These are phyloP conservation scores for Lepidurus apus DNA, from an alignment of 1,140 invertebrate species.

Conservation along the genomic window DNA sequence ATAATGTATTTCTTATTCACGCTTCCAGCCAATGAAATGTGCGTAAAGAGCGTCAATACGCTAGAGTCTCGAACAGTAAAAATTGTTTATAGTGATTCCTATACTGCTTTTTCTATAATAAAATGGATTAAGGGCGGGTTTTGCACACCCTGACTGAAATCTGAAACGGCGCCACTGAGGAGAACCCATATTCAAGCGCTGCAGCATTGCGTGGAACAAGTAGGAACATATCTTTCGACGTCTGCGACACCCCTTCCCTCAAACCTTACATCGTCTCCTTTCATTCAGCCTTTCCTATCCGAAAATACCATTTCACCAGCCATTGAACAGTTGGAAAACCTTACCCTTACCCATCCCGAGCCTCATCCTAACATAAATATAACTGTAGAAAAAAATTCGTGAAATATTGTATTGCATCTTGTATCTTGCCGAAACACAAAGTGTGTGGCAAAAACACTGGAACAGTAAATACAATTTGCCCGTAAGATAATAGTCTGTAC, in stretches of 20 bases:
- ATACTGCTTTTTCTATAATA: too few species aligned
- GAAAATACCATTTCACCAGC: neutral
- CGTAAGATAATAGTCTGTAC: too few species aligned
- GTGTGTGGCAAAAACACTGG: neutral
- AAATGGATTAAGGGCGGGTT: too few species aligned
- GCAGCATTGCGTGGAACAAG: neutral
- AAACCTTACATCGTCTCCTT: neutral
- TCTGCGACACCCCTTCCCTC: neutral
- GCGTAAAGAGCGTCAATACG: neutral
- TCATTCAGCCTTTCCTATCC: neutral
- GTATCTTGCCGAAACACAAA: neutral
- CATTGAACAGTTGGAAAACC: neutral
- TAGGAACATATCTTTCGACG: neutral
- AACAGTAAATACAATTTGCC: neutral
- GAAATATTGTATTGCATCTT: neutral
- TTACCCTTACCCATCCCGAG: neutral
- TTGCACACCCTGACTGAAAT: neutral
- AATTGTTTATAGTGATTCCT: neutral
- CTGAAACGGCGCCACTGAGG: neutral
- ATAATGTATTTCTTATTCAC: neutral
- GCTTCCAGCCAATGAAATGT: slow-evolving; percentile 5
- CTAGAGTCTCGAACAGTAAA: neutral
- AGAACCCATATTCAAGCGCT: neutral
- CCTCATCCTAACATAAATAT: neutral
- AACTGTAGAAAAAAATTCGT: neutral